These are phyloP conservation scores for Nebria salina DNA, from an alignment of 2,888 invertebrate genomes.

Conservation along the genomic window DNA sequence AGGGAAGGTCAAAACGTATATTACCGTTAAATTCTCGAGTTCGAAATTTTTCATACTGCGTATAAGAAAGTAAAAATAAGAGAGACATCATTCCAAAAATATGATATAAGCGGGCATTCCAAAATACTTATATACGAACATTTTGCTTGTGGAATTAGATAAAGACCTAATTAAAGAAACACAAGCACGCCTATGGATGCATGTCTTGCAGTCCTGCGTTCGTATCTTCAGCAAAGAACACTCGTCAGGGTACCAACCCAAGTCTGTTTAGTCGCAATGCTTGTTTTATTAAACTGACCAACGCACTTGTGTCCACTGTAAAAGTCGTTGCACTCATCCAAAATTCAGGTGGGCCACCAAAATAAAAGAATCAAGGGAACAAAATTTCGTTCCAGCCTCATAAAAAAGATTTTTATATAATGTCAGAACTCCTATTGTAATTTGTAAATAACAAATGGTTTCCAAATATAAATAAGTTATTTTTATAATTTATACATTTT, in stretches of 20 bases:
- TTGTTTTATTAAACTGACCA: conserved; percentile 37
- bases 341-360: conserved; percentile 33
- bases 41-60: too few species aligned
- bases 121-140: too few species aligned
- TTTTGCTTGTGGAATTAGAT: too few species aligned
- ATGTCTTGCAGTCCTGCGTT: neutral
- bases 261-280: conserved; percentile 7
- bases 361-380: conserved; percentile 25
- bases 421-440: too few species aligned
- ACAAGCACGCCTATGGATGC: neutral
- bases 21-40: too few species aligned
- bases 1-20: too few species aligned
- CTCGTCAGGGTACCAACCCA: neutral
- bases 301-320: conserved; percentile 18
- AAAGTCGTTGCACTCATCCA: neutral
- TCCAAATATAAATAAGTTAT: too few species aligned
- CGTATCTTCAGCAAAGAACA: conserved; percentile 1
- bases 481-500: too few species aligned
- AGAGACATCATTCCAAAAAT: too few species aligned
- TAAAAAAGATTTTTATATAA: neutral
- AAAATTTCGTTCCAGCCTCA: conserved; percentile 25
- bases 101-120: too few species aligned
- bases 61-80: too few species aligned
- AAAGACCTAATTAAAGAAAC: neutral
- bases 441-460: too few species aligned